Evolutionary conservation across 2,113 vertebrate species (phyloP), one percentile per base, ranked within the genome.

Genomic region (Pygoscelis adeliae): DNA sequence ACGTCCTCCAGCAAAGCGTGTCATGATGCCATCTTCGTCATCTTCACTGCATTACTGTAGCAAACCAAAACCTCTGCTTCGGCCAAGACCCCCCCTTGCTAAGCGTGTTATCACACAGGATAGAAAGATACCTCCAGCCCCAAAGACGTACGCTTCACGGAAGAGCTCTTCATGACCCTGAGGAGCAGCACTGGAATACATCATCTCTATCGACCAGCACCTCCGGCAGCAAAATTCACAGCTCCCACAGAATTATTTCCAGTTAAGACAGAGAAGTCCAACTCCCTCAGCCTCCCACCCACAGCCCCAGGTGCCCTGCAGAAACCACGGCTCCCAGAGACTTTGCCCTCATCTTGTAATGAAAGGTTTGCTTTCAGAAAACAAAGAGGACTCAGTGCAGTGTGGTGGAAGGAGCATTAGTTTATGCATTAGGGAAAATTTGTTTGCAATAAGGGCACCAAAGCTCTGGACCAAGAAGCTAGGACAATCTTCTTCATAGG

Each of bases 81-180:
- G 2, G 56, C 47, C 58, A 91, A 74, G 34, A 56, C 22, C 32
- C 11, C 9, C 11, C 29, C 58, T 34, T 52, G 52, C 29, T 49
- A 77, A 14, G 13, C 1, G 4, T 30, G 55, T 6, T 59, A 34
- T 17, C 46, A 40, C 42, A 65, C 17, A 18, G 23, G 52, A 80
- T 1, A 47, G n/a, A 44, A 59, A 50, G 56, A 18, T 15, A 59
- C 40, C 9, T 50, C 83, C 42, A 66, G 73, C 18, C 62, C 21
- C 38, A 19, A 77, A n/a, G 56, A 56, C 0, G 1, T 4, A 22
- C 8, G 10, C 13, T 22, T 71, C 47, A 66, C 0, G 2, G 46
- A 66, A 81, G 25, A 81, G 79, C 34, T 77, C 42, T 34, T 82
- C 53, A 16, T 8, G 22, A 50, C 46, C 32, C 25, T 40, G 18